Evolutionary conservation across 2,888 invertebrate species (phyloP).

Genomic region (Trilocha varians): DNA sequence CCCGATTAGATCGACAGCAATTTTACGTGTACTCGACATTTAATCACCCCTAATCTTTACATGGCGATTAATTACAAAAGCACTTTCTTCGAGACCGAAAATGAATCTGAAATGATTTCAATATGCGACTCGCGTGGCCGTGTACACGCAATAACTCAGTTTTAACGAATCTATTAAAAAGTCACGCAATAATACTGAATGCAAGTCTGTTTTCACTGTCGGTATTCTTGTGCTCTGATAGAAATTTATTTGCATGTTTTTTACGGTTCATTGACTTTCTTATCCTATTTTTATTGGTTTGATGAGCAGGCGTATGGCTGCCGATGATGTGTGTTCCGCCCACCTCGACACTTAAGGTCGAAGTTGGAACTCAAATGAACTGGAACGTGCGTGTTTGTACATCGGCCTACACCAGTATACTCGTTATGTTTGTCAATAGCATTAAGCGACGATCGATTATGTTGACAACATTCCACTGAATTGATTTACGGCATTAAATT

Average conservation of each 20-base stretch:
- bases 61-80: neutral
- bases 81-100: neutral
- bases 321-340: too few species aligned
- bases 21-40: neutral
- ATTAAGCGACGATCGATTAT: too few species aligned
- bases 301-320: neutral
- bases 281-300: neutral
- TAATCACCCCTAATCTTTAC: neutral
- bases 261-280: neutral
- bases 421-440: too few species aligned
- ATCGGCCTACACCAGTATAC: too few species aligned
- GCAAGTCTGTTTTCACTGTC: neutral
- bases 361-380: too few species aligned
- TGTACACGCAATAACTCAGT: neutral
- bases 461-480: too few species aligned
- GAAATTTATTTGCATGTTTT: neutral
- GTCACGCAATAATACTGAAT: neutral
- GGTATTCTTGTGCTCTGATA: neutral
- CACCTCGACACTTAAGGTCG: too few species aligned
- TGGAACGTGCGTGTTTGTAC: too few species aligned
- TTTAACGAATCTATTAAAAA: neutral
- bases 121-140: neutral
- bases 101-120: neutral
- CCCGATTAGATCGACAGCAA: neutral
- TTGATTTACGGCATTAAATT: too few species aligned